Evolutionary conservation across 2,797 vertebrate genomes (phyloP).

Genomic region (Gastrophryne carolinensis): DNA sequence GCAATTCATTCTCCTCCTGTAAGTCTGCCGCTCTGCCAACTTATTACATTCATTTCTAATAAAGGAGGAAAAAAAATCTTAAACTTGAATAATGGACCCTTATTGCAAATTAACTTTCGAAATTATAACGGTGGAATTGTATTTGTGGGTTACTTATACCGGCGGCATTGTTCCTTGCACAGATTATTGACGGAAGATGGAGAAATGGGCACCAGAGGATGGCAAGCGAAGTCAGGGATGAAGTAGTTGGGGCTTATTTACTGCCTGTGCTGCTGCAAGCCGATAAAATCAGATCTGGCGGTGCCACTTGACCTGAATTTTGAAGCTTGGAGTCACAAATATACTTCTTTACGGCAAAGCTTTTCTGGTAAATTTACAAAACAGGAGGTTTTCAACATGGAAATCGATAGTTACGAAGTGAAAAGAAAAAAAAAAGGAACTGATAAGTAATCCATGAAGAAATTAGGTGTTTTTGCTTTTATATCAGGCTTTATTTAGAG

Average conservation of each 20-base stretch:
- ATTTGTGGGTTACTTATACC: constrained; percentile 16
- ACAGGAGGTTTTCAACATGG: neutral
- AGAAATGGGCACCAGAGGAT: neutral
- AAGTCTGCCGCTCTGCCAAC: constrained; percentile 53
- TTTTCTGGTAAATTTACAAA: constrained; percentile 25
- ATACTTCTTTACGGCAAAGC: constrained; percentile 9
- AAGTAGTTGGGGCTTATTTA: constrained; percentile 36
- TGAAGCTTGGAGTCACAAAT: constrained; percentile 15
- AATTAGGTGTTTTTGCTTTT: constrained; percentile 34
- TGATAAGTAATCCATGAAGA: constrained; percentile 10
- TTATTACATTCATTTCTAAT: constrained; percentile 60
- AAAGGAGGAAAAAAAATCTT: constrained; percentile 34
- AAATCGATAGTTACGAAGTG: constrained; percentile 41
- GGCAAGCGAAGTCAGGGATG: neutral
- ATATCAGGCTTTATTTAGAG: constrained; percentile 43
- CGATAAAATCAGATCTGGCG: constrained; percentile 7
- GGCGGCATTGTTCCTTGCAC: neutral
- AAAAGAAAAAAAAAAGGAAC: constrained; percentile 19
- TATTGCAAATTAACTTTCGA: constrained; percentile 40
- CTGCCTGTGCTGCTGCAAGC: neutral
- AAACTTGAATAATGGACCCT: constrained; percentile 31
- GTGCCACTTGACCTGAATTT: constrained; percentile 21
- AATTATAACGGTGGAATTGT: constrained; percentile 31
- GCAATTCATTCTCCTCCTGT: constrained; percentile 53
- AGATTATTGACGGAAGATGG: constrained; percentile 11